phyloP scores from a whole-genome alignment of 2,113 vertebrate species.

The Pterocles gutturalis region DNA sequence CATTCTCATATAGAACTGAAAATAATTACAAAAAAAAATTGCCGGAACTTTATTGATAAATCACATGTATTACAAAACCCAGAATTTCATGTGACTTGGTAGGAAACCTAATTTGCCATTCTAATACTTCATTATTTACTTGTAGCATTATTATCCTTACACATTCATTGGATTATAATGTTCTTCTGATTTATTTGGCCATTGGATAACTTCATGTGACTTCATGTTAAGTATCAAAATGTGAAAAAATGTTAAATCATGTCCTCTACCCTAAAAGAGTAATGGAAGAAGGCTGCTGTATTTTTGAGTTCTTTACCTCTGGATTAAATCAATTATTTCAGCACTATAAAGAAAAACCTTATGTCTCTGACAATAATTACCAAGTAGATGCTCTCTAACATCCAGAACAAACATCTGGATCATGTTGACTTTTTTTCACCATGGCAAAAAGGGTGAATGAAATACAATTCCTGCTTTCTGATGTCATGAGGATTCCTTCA shows the following conservation, averaged over 20 bases:
- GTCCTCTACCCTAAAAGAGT: constrained; percentile 17
- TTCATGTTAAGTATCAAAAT: constrained; percentile 49
- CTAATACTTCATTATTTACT: neutral
- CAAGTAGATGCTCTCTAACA: constrained; percentile 72
- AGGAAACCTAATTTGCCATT: neutral
- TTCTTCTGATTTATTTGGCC: neutral
- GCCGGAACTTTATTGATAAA: neutral
- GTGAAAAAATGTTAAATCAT: neutral
- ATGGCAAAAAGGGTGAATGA: constrained; percentile 72
- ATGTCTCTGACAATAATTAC: constrained; percentile 70
- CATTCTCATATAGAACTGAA: neutral
- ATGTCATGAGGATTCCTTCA: constrained; percentile 70
- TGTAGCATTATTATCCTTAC: neutral
- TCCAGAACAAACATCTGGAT: constrained; percentile 79
- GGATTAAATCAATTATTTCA: constrained; percentile 82
- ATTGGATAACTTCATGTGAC: neutral
- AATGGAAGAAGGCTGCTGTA: constrained; percentile 54
- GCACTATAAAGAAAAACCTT: constrained; percentile 69
- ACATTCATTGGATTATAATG: neutral
- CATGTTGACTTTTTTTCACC: constrained; percentile 65
- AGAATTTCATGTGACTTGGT: neutral
- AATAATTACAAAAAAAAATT: neutral
- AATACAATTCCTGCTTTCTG: constrained; percentile 77
- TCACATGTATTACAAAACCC: accelerated
- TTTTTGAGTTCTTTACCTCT: constrained; percentile 50